Conservation (phyloP, 2,888 invertebrate species). For the Hirtodrosophila alboralis region DNA sequence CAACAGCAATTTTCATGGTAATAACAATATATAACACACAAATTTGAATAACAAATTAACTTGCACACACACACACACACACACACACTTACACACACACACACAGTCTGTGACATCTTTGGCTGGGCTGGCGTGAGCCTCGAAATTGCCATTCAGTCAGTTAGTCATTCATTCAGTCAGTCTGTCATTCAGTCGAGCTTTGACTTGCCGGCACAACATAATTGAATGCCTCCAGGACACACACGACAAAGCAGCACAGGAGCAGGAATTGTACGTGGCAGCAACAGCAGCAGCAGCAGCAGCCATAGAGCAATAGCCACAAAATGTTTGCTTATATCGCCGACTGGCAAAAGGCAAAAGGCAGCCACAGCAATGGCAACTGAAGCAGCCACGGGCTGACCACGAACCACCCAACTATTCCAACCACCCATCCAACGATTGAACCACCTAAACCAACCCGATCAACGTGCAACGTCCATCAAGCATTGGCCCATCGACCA, state of each 20-base stretch:
- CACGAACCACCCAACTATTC: slow-evolving; percentile 29
- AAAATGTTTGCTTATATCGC: slow-evolving; percentile 75
- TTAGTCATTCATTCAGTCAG: slow-evolving; percentile 15
- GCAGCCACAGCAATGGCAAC: slow-evolving; percentile 26
- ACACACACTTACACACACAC: slow-evolving; percentile 21
- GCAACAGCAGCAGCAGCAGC: slow-evolving; percentile 15
- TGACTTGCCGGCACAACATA: slow-evolving; percentile 67
- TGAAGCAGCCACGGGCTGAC: slow-evolving; percentile 47
- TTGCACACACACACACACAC: slow-evolving; percentile 47
- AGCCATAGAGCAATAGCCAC: slow-evolving; percentile 53
- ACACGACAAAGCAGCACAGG: slow-evolving; percentile 56
- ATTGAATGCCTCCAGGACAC: slow-evolving; percentile 76
- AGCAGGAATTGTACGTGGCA: slow-evolving; percentile 12
- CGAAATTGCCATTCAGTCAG: slow-evolving; percentile 59
- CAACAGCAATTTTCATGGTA: slow-evolving; percentile 67
- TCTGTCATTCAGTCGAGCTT: slow-evolving; percentile 17
- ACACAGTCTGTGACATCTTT: slow-evolving; percentile 31
- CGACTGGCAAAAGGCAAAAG: slow-evolving; percentile 53
- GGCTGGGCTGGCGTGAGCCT: slow-evolving; percentile 59
- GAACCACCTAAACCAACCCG: slow-evolving; percentile 28
- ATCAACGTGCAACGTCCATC: slow-evolving; percentile 40
- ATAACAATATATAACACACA: slow-evolving; percentile 79
- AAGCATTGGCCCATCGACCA: slow-evolving; percentile 51
- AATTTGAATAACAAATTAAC: slow-evolving; percentile 80
- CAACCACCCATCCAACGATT: slow-evolving; percentile 12